Evolutionary conservation across 1,140 invertebrate species (phyloP).

Genomic region (Apis florea): DNA sequence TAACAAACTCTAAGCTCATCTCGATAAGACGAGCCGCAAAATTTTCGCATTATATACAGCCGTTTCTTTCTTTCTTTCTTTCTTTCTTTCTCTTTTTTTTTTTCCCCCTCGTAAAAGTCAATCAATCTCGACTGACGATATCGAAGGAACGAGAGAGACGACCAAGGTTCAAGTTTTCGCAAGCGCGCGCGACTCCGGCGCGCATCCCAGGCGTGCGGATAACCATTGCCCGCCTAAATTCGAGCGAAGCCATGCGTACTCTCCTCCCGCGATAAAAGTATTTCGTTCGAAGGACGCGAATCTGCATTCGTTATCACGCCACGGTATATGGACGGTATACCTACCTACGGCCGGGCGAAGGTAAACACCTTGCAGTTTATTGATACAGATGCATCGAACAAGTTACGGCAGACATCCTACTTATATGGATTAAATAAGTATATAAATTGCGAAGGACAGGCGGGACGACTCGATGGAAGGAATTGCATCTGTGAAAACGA

Average conservation of each 20-base stretch:
- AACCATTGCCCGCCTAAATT: constrained; percentile 20
- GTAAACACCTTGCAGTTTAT: constrained; percentile 59
- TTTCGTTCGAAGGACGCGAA: constrained; percentile 36
- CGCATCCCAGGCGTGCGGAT: constrained; percentile 8
- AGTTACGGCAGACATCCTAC: constrained; percentile 29
- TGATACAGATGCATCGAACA: constrained; percentile 61
- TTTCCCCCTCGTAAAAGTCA: too few species aligned
- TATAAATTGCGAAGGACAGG: neutral
- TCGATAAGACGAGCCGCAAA: neutral
- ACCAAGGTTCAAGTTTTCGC: constrained; percentile 9
- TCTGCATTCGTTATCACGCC: constrained; percentile 50
- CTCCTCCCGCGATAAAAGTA: too few species aligned
- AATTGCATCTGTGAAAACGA: constrained; percentile 16
- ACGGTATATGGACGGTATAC: constrained; percentile 30
- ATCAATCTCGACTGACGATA: constrained; percentile 8
- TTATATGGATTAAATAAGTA: constrained; percentile 29
- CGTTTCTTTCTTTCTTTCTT: too few species aligned
- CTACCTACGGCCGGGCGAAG: neutral
- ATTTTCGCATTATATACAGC: neutral
- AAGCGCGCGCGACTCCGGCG: neutral
- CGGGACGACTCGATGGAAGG: neutral
- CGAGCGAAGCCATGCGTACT: neutral
- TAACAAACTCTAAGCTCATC: neutral
- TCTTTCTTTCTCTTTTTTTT: too few species aligned
- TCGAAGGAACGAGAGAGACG: constrained; percentile 19